Conservation (phyloP, 1,140 invertebrate species). For the Ptiloglossa arizonensis region DNA sequence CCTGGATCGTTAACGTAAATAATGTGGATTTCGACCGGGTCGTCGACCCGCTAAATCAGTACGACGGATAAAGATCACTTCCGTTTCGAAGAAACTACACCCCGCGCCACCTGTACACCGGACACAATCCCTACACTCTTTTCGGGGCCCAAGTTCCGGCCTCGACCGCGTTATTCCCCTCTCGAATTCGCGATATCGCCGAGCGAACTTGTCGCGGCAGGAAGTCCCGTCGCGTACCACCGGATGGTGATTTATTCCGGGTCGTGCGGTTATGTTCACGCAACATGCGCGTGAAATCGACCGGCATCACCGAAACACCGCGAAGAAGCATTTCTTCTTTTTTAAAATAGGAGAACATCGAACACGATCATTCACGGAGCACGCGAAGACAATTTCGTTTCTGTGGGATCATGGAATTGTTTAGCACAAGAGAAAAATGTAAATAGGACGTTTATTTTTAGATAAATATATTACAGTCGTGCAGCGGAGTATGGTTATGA, state of each 20-base stretch:
- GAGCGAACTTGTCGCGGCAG: neutral
- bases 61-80: constrained; percentile 52
- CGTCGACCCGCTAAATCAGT: constrained; percentile 43
- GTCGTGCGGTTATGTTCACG: constrained; percentile 13
- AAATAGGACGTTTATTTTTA: too few relatives aligned
- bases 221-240: constrained; percentile 21
- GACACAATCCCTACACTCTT: neutral
- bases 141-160: neutral
- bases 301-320: neutral
- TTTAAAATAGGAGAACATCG: too few relatives aligned
- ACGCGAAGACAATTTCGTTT: too few relatives aligned
- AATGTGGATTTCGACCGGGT: constrained; percentile 48
- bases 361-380: too few relatives aligned
- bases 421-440: too few relatives aligned
- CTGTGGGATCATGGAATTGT: too few relatives aligned
- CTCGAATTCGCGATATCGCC: constrained; percentile 32
- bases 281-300: constrained; percentile 18
- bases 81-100: constrained; percentile 36
- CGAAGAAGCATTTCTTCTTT: neutral
- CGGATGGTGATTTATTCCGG: constrained; percentile 50
- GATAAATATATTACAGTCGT: too few relatives aligned
- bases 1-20: constrained; percentile 63
- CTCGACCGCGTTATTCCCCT: neutral
- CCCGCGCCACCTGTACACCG: too few relatives aligned
- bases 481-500: too few relatives aligned